Conservation (phyloP, 2,797 vertebrate genomes). For the Myoxocephalus aenaeus region DNA sequence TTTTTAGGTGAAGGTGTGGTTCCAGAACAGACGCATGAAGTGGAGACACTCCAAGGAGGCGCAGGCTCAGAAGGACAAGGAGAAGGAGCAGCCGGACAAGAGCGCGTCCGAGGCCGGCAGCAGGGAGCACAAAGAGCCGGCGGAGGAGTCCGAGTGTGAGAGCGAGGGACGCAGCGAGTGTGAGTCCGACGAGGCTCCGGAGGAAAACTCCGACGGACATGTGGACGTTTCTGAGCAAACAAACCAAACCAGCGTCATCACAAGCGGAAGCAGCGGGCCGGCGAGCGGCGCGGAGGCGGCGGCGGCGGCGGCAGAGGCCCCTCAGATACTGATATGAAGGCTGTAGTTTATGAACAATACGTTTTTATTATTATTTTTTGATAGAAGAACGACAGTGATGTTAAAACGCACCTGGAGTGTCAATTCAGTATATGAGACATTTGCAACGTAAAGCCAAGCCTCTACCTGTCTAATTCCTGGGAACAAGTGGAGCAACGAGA, state of each 20-base stretch:
- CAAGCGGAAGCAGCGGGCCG: conserved; percentile 77
- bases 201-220: conserved; percentile 74
- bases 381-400: conserved; percentile 46
- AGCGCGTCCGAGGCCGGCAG: conserved; percentile 61
- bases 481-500: conserved; percentile 31
- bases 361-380: background rate
- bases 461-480: conserved; percentile 33
- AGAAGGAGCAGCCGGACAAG: conserved; percentile 88
- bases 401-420: conserved; percentile 25
- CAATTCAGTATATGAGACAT: background rate
- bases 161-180: conserved; percentile 91
- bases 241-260: conserved; percentile 87
- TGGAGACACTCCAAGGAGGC: conserved; percentile 99
- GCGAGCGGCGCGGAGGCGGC: conserved; percentile 60
- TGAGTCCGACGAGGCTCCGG: conserved; percentile 89
- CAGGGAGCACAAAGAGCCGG: conserved; percentile 82
- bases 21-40: conserved; percentile 96
- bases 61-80: conserved; percentile 97
- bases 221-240: conserved; percentile 83
- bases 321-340: conserved; percentile 77
- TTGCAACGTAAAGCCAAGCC: conserved; percentile 22
- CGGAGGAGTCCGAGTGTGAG: conserved; percentile 90
- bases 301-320: conserved; percentile 62
- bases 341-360: conserved; percentile 18
- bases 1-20: conserved; percentile 95